Percentiles rank a stretch among this genome's conserved stretches.
Conservation (phyloP, 2,888 invertebrate genomes). For the Odontothrips loti region DNA sequence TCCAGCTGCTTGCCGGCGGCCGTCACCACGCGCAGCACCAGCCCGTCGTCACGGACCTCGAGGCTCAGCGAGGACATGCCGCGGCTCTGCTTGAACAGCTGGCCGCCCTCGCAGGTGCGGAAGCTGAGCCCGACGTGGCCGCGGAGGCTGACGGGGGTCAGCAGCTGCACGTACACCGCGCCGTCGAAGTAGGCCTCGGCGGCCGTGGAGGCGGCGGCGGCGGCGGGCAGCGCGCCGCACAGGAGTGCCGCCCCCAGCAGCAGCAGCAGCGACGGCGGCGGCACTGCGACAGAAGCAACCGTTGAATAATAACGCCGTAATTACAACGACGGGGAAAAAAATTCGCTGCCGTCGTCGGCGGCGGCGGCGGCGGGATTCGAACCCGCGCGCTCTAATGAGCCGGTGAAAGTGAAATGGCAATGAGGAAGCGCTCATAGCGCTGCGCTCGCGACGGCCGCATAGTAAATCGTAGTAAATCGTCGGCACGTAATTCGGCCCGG, state of each 20-base stretch:
- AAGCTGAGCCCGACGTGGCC: slow-evolving; percentile 78
- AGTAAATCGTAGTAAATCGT: too few species aligned
- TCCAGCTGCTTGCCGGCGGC: slow-evolving; percentile 50
- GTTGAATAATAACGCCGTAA: not conserved
- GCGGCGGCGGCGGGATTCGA: too few species aligned
- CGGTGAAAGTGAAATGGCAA: too few species aligned
- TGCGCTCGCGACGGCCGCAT: too few species aligned
- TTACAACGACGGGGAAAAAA: too few species aligned
- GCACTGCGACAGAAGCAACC: not conserved
- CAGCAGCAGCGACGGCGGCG: not conserved
- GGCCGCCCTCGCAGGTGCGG: slow-evolving; percentile 66
- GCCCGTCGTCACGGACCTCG: slow-evolving; percentile 49
- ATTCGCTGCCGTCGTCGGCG: too few species aligned
- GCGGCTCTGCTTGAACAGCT: slow-evolving; percentile 46
- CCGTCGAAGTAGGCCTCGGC: slow-evolving; percentile 79
- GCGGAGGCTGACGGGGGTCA: slow-evolving; percentile 69
- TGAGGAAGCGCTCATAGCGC: too few species aligned
- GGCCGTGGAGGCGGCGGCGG: slow-evolving; percentile 8
- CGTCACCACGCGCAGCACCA: slow-evolving; percentile 48
- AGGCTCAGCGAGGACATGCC: slow-evolving; percentile 41
- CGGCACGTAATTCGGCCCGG: too few species aligned
- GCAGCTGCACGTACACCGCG: slow-evolving; percentile 67
- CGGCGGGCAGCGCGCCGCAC: not conserved
- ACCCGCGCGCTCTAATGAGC: too few species aligned
- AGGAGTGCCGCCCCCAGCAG: not conserved